phyloP scores from a whole-genome alignment of 2,888 invertebrate genomes.

The Hydraecia micacea region DNA sequence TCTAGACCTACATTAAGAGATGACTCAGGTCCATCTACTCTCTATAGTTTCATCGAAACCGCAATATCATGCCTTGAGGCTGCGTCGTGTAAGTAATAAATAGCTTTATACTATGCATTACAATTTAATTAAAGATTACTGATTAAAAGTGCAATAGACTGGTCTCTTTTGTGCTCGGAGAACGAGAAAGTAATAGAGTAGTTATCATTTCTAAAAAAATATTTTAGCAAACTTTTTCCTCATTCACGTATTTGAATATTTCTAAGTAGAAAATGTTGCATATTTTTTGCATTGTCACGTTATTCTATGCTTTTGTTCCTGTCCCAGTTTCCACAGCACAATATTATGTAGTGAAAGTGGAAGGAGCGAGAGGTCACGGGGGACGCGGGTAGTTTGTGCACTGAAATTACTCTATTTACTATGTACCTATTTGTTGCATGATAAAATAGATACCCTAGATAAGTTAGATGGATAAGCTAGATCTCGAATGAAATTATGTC shows the following conservation, averaged over 20 bases:
- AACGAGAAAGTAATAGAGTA: conserved; percentile 32
- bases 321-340: conserved; percentile 47
- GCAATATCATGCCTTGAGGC: conserved; percentile 29
- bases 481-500: too few relatives aligned
- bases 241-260: conserved; percentile 35
- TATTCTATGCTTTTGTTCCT: conserved; percentile 54
- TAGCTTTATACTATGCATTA: conserved; percentile 5
- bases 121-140: conserved; percentile 12
- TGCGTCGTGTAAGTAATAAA: background rate
- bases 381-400: conserved; percentile 14
- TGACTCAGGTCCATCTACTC: conserved; percentile 47
- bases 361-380: conserved; percentile 49
- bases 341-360: conserved; percentile 55
- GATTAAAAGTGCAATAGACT: conserved; percentile 16
- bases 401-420: conserved; percentile 40
- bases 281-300: conserved; percentile 57
- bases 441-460: background rate
- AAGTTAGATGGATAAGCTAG: background rate
- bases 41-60: conserved; percentile 37
- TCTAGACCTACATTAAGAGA: conserved; percentile 30
- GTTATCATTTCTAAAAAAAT: conserved; percentile 4
- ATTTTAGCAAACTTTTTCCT: conserved; percentile 7
- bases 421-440: conserved; percentile 13
- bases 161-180: background rate
- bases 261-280: conserved; percentile 36